phyloP scores from a whole-genome alignment of 2,888 invertebrate species.

The Caenorhabditis afra region DNA sequence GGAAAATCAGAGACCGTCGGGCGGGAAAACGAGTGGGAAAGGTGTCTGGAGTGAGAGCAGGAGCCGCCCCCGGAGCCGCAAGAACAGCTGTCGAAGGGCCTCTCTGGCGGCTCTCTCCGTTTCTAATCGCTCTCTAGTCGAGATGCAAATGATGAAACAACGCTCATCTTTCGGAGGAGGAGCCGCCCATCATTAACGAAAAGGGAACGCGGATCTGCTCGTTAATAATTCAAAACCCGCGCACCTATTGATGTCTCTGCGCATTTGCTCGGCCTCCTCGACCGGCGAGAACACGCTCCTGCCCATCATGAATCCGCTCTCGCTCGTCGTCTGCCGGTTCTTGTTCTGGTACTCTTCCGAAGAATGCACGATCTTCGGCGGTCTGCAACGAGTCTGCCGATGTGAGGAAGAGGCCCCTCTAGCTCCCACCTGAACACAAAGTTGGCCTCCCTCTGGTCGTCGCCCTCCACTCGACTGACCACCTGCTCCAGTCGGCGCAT shows the following conservation, averaged over 20 bases:
- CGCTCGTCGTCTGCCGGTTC: constrained; percentile 15
- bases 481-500: constrained; percentile 67
- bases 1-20: constrained; percentile 11
- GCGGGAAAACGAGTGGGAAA: constrained; percentile 14
- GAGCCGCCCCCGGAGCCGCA: constrained; percentile 43
- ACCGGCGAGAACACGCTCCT: constrained; percentile 71
- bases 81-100: constrained; percentile 28
- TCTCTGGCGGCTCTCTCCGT: constrained; percentile 18
- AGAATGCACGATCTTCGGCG: constrained; percentile 52
- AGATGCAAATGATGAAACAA: constrained; percentile 38
- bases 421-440: constrained; percentile 66
- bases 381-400: constrained; percentile 25
- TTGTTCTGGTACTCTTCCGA: constrained; percentile 53
- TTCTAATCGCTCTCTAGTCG: constrained; percentile 13
- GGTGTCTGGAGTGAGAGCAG: constrained; percentile 34
- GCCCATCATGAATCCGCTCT: constrained; percentile 64
- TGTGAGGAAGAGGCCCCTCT: too few relatives aligned
- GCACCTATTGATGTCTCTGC: constrained; percentile 65
- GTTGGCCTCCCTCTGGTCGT: constrained; percentile 65
- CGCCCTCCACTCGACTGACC: constrained; percentile 62
- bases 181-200: constrained; percentile 2
- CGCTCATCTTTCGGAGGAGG: neutral
- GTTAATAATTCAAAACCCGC: constrained; percentile 8
- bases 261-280: constrained; percentile 69
- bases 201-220: neutral